These are phyloP conservation scores for Agelastica alni DNA, from an alignment of 2,888 invertebrate species.

Conservation along the genomic window DNA sequence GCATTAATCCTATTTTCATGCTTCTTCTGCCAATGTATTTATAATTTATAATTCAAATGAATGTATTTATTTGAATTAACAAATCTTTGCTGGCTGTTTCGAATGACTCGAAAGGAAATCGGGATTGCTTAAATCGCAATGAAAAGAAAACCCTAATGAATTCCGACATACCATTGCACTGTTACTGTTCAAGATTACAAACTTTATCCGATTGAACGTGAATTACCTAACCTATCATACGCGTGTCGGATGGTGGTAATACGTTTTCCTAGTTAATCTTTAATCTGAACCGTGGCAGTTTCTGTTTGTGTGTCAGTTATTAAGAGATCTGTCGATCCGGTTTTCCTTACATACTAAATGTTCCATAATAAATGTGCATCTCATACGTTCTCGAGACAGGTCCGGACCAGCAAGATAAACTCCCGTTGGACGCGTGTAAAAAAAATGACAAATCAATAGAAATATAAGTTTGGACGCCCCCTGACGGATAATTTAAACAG, in stretches of 20 bases:
- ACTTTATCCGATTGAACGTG: neutral
- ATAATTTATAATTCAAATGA: no score
- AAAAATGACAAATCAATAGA: neutral
- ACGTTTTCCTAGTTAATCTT: constrained; percentile 15
- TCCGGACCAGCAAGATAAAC: neutral
- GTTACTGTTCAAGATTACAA: neutral
- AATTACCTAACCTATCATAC: no score
- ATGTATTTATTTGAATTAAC: no score
- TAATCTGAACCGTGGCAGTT: constrained; percentile 15
- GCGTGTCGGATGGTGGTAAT: constrained; percentile 13
- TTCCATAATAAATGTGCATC: constrained; percentile 21
- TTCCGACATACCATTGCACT: neutral
- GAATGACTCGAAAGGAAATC: no score
- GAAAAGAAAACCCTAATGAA: neutral
- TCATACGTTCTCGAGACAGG: neutral
- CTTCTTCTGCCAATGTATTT: no score
- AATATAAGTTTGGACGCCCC: no score
- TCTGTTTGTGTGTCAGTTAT: constrained; percentile 24
- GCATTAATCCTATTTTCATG: no score
- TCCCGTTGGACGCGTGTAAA: neutral
- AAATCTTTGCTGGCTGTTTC: no score
- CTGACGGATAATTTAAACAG: neutral
- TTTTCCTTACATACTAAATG: constrained; percentile 22
- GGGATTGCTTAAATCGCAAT: neutral
- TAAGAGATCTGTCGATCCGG: constrained; percentile 21